phyloP scores from a whole-genome alignment of 2,113 vertebrate species.

The Megaceryle torquata region DNA sequence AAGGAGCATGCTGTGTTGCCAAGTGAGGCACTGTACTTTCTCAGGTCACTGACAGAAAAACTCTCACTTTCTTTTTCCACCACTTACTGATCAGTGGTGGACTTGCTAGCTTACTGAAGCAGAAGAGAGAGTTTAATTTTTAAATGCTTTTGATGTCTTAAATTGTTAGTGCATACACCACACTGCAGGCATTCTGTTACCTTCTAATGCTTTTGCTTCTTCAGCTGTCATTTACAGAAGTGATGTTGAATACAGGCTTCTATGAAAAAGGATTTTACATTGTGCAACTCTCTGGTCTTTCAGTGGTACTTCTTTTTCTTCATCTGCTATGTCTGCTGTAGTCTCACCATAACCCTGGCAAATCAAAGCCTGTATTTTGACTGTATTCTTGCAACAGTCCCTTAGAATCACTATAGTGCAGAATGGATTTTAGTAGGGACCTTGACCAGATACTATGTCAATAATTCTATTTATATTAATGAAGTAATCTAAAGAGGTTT shows the following conservation, averaged over 20 bases:
- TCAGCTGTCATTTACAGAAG: not conserved
- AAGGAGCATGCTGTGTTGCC: not conserved
- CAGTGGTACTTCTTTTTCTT: not conserved
- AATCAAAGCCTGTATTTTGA: not conserved
- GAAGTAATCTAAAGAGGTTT: not conserved
- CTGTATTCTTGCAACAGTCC: not conserved
- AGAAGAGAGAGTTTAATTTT: not conserved
- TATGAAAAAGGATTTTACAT: not conserved
- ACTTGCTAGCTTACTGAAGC: not conserved
- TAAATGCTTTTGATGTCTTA: not conserved
- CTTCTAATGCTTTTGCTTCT: not conserved
- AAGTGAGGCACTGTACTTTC: not conserved
- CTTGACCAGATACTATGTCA: not conserved
- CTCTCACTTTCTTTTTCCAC: not conserved
- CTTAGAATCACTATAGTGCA: not conserved
- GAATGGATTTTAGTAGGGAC: not conserved
- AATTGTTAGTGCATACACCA: not conserved
- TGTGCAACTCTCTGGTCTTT: not conserved
- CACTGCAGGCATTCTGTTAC: not conserved
- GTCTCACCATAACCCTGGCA: not conserved
- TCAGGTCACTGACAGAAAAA: not conserved
- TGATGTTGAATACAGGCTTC: not conserved
- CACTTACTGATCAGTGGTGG: not conserved
- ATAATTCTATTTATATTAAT: not conserved
- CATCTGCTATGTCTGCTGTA: not conserved